Evolutionary conservation across 37 sponge, comb jelly and placozoan species (phyloP).

Genomic region (Aphrocallistes beatrix): DNA sequence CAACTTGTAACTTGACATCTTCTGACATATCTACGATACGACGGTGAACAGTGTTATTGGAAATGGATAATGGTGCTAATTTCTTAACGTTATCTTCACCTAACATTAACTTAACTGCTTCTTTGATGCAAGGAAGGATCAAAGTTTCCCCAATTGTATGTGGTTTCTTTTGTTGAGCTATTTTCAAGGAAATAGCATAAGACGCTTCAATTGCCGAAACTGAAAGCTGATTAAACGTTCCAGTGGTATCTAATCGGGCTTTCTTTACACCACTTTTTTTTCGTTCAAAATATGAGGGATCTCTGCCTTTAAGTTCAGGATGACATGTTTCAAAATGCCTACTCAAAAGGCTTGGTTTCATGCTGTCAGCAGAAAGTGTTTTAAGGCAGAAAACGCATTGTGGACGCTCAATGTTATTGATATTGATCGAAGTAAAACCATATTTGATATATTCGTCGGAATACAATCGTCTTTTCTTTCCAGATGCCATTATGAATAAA

Average conservation of each 20-base stretch:
- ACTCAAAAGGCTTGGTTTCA: background rate
- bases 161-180: background rate
- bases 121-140: conserved; percentile 10
- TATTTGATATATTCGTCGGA: background rate
- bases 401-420: background rate
- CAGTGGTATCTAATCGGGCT: background rate
- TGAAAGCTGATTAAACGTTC: background rate
- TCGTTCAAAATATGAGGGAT: background rate
- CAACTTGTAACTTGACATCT: conserved; percentile 16
- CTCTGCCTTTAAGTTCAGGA: background rate
- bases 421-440: background rate
- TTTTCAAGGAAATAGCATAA: conserved; percentile 11
- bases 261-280: background rate
- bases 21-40: conserved; percentile 14
- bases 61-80: background rate
- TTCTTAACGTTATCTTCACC: background rate
- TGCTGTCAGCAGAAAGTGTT: background rate
- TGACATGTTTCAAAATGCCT: background rate
- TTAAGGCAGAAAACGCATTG: background rate
- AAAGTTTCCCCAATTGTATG: background rate
- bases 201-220: background rate
- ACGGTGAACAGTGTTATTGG: background rate
- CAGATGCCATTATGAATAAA: background rate
- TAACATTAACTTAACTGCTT: background rate
- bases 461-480: background rate